Evolutionary conservation across 1,140 invertebrate genomes (phyloP), one percentile per base, ranked within the genome.

Genomic region (Drosophila tani): DNA sequence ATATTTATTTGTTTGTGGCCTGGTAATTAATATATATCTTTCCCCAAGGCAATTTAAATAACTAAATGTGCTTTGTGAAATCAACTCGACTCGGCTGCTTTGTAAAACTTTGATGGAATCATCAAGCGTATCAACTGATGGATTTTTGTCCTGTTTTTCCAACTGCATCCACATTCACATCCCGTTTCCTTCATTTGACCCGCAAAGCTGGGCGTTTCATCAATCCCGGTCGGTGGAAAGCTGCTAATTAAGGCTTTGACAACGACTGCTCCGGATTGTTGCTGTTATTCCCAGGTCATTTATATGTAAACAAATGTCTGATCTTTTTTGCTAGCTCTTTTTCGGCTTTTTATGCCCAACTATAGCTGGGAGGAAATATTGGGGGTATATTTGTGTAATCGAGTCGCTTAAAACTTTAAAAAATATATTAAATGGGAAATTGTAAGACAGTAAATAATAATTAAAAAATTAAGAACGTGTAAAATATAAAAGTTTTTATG

Each of bases 301-400:
- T 81, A 75, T 78, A 81, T 79, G 82, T 81, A 85, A 85, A 85
- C 82, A 85, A 86, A 81, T 86, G 68, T 63, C 65, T 63, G 60
- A 81, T 75, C 41, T 47, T 60, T 24, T 57, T 71, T 45, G 38
- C 45, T 65, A 11, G 19, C 29, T 45, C 2, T 59, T 21, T 8
- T 43, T 50, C 12, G 21, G 11, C 2, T 35, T 55, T 40, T 45
- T 41, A 8, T 35, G 8, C 32, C 9, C 19, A 14, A 3, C 9
- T 3, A 35, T 11, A 35, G 9, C 32, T 11, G 32, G 32, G 2
- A 35, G 50, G 50, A 35, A 19, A 35, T 15, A 3, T 6, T 0
- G 5, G 14, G 51, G 51, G 51, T 53, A 53, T 35, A 51, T 32
- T 9, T 32, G n/a, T 19, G 27, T 32, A 7, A 35, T 35, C 21